Conservation (phyloP, 1,140 invertebrate genomes). For the Drosophila repletoides region DNA sequence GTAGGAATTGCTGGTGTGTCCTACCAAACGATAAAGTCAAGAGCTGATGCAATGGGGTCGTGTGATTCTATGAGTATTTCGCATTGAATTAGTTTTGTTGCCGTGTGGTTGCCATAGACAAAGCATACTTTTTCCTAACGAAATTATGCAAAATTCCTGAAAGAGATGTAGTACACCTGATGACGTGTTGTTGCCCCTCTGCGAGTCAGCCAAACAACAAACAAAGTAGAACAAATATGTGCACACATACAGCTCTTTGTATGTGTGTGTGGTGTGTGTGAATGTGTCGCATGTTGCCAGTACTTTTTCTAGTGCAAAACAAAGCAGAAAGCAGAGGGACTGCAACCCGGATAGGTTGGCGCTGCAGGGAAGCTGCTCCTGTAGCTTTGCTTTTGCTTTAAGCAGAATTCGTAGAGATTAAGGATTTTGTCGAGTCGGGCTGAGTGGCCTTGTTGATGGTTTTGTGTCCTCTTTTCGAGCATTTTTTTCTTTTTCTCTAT, state of each 20-base stretch:
- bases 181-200: neutral
- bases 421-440: constrained; percentile 47
- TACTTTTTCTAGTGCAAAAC: constrained; percentile 59
- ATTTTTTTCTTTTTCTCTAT: neutral
- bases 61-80: constrained; percentile 24
- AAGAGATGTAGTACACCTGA: constrained; percentile 4
- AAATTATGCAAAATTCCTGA: constrained; percentile 66
- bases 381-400: constrained; percentile 17
- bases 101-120: constrained; percentile 32
- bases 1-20: neutral
- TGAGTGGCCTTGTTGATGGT: constrained; percentile 35
- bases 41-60: constrained; percentile 3
- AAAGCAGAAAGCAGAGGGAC: constrained; percentile 59
- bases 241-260: constrained; percentile 15
- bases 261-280: neutral
- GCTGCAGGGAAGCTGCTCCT: neutral
- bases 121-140: constrained; percentile 61
- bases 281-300: constrained; percentile 8
- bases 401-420: constrained; percentile 58
- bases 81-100: constrained; percentile 29
- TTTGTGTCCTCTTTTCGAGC: constrained; percentile 19
- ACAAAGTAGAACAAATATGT: constrained; percentile 65
- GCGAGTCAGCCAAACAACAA: constrained; percentile 21
- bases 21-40: constrained; percentile 16
- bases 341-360: constrained; percentile 10